Conservation (phyloP, 2,888 invertebrate species). For the Archips xylosteana region DNA sequence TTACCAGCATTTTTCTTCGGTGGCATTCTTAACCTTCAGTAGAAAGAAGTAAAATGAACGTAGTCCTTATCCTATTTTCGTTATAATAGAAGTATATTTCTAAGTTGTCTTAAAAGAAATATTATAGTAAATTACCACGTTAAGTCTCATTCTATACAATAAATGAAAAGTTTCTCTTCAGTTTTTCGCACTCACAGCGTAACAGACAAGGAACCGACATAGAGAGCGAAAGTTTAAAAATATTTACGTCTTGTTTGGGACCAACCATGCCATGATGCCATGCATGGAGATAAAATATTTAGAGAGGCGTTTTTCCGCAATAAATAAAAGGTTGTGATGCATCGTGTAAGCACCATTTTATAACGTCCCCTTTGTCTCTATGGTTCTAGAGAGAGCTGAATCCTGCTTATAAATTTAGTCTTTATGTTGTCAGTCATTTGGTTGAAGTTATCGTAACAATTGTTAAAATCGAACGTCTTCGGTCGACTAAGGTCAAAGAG, state of each 20-base stretch:
- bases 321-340: neutral
- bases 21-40: conserved; percentile 48
- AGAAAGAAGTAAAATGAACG: conserved; percentile 14
- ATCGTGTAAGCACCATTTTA: conserved; percentile 1
- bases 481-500: conserved; percentile 49
- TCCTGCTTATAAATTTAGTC: neutral
- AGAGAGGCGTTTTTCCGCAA: conserved; percentile 17
- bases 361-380: neutral
- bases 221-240: conserved; percentile 11
- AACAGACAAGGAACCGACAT: conserved; percentile 14
- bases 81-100: neutral
- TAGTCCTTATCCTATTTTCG: conserved; percentile 10
- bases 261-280: neutral
- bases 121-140: neutral
- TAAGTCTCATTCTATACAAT: neutral
- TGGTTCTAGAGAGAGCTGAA: neutral
- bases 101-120: neutral
- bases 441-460: neutral
- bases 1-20: conserved; percentile 50
- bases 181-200: neutral
- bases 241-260: neutral
- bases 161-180: conserved; percentile 2
- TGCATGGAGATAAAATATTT: neutral
- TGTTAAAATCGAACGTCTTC: neutral
- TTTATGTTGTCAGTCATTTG: accelerated